phyloP scores from a whole-genome alignment of 2,797 vertebrate species.

The Gorsachius magnificus region DNA sequence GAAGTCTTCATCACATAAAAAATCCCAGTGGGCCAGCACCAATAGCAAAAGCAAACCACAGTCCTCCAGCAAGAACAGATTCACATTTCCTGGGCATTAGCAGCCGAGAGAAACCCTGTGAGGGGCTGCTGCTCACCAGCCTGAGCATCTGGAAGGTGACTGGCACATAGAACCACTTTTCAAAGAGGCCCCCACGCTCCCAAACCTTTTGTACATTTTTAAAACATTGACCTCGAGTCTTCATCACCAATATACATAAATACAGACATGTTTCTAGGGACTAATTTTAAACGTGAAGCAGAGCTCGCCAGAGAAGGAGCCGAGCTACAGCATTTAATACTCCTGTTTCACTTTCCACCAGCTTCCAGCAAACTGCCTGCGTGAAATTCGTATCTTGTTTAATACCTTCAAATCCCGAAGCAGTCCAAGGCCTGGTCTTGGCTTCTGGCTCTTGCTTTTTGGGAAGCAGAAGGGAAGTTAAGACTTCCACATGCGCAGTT shows the following conservation, averaged over 20 bases:
- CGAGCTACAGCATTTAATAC: not conserved
- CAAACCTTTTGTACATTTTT: not conserved
- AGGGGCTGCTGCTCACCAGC: not conserved
- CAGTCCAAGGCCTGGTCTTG: not conserved
- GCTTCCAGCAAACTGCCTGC: not conserved
- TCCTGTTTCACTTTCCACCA: not conserved
- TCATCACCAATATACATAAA: not conserved
- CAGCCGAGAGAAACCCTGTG: fast-evolving
- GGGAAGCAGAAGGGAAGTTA: not conserved
- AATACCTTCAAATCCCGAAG: not conserved
- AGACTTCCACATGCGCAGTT: fast-evolving
- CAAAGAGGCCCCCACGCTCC: fast-evolving
- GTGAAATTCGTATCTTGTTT: slow-evolving; percentile 29
- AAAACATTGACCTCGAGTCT: not conserved
- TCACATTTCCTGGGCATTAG: not conserved
- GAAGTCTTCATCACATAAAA: not conserved
- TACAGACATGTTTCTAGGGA: not conserved
- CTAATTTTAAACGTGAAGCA: not conserved
- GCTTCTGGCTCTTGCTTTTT: not conserved
- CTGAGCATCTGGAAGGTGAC: not conserved
- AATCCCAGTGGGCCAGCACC: not conserved
- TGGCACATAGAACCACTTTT: not conserved
- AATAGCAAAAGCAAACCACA: not conserved
- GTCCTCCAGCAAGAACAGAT: not conserved
- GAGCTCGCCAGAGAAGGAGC: not conserved